A percentile compares a stretch with the other conserved stretches of the same genome.
Evolutionary conservation across 2,113 vertebrate genomes (phyloP).

Genomic region (Eonycteris spelaea): DNA sequence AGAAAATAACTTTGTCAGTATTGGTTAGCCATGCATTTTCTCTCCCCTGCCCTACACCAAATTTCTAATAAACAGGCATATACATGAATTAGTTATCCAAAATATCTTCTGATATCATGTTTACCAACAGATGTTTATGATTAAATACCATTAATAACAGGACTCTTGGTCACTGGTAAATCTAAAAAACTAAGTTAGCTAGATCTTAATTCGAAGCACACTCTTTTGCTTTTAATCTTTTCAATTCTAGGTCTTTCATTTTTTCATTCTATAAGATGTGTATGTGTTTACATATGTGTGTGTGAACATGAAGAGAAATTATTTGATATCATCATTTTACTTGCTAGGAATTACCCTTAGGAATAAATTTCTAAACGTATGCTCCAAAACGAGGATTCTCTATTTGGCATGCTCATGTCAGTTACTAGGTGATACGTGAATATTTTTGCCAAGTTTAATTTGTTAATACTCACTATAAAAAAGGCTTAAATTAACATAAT

Average conservation of each 20-base stretch:
- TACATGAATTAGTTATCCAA: not conserved
- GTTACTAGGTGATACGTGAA: not conserved
- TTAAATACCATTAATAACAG: not conserved
- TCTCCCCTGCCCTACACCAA: not conserved
- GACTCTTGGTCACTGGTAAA: not conserved
- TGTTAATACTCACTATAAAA: not conserved
- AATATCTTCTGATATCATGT: not conserved
- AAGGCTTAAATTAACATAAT: constrained; percentile 24
- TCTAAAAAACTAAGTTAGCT: not conserved
- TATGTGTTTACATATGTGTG: not conserved
- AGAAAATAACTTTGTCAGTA: not conserved
- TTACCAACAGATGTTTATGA: not conserved
- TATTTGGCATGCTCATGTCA: not conserved
- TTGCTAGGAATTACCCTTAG: not conserved
- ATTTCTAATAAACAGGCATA: not conserved
- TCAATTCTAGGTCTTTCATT: not conserved
- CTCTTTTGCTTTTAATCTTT: not conserved
- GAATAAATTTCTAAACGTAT: not conserved
- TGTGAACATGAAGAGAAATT: not conserved
- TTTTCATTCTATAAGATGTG: not conserved
- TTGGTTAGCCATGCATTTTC: not conserved
- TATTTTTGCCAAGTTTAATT: not conserved
- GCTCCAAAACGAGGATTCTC: not conserved
- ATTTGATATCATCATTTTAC: not conserved
- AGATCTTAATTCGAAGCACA: not conserved